Conservation (phyloP, 1,140 invertebrate genomes). For the Metaphire vulgaris region DNA sequence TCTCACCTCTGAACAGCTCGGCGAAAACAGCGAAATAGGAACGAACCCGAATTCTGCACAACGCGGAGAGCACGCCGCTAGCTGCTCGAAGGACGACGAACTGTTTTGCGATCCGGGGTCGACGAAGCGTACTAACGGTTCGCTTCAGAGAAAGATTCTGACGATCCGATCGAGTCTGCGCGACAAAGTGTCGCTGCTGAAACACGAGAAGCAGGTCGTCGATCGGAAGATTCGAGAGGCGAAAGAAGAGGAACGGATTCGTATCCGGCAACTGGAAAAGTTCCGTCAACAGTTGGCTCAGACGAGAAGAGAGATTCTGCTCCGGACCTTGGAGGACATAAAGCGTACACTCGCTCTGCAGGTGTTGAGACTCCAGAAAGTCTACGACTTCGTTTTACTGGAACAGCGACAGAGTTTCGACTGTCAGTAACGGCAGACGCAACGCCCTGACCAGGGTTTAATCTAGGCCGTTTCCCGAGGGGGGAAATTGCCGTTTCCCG, state of each 20-base stretch:
- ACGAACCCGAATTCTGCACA: no score
- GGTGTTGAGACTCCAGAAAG: slow-evolving; percentile 37
- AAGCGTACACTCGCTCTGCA: slow-evolving; percentile 60
- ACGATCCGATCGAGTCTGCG: slow-evolving; percentile 33
- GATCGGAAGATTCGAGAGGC: slow-evolving; percentile 43
- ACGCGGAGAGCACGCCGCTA: no score
- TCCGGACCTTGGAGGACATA: slow-evolving; percentile 59
- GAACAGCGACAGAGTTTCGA: background rate
- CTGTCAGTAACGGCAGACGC: background rate
- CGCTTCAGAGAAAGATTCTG: background rate
- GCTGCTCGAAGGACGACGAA: no score
- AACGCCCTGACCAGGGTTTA: no score
- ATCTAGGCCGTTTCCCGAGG: no score
- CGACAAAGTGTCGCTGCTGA: slow-evolving; percentile 40
- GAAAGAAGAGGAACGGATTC: slow-evolving; percentile 40
- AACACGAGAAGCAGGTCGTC: slow-evolving; percentile 40
- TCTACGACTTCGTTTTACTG: slow-evolving; percentile 34
- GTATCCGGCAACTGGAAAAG: slow-evolving; percentile 35
- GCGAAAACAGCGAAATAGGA: no score
- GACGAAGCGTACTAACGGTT: no score
- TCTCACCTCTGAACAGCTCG: no score
- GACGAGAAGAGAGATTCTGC: slow-evolving; percentile 54
- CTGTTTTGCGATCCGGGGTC: no score
- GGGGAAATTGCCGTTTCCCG: no score
- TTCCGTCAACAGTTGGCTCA: slow-evolving; percentile 38